These are phyloP conservation scores for Pissodes strobi DNA, from an alignment of 1,140 invertebrate species.

Conservation along the genomic window DNA sequence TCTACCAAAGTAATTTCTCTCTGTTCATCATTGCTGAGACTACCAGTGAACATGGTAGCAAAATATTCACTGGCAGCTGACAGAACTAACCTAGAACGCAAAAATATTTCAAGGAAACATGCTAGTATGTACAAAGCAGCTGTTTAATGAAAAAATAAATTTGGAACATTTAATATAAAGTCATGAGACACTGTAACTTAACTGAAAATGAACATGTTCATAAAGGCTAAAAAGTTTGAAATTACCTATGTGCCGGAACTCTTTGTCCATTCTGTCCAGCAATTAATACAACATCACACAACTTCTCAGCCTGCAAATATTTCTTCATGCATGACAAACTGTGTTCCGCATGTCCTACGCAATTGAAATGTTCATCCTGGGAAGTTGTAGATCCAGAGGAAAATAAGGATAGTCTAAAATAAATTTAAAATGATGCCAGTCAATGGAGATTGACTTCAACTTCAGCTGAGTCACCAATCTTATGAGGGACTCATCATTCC, in stretches of 20 bases:
- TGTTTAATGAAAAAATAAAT: too few relatives aligned
- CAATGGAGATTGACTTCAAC: too few relatives aligned
- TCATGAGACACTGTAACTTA: too few relatives aligned
- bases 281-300: conserved; percentile 80
- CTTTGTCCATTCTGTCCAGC: conserved; percentile 65
- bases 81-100: conserved; percentile 71
- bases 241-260: conserved; percentile 60
- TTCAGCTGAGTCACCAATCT: too few relatives aligned
- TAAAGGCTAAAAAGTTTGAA: background rate
- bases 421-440: too few relatives aligned
- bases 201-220: background rate
- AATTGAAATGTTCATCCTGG: conserved; percentile 79
- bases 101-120: too few relatives aligned
- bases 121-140: too few relatives aligned
- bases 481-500: too few relatives aligned
- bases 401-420: conserved; percentile 57
- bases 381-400: conserved; percentile 54
- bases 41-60: conserved; percentile 91
- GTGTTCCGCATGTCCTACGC: conserved; percentile 77
- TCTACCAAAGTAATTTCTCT: conserved; percentile 82
- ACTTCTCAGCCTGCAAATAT: conserved; percentile 77
- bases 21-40: conserved; percentile 81
- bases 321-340: conserved; percentile 80
- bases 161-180: too few relatives aligned
- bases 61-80: conserved; percentile 93